A percentile compares a stretch with the other conserved stretches of the same genome.
These are phyloP conservation scores for Masnerella sp. DNA, from an alignment of 2,888 invertebrate species.

Conservation along the genomic window DNA sequence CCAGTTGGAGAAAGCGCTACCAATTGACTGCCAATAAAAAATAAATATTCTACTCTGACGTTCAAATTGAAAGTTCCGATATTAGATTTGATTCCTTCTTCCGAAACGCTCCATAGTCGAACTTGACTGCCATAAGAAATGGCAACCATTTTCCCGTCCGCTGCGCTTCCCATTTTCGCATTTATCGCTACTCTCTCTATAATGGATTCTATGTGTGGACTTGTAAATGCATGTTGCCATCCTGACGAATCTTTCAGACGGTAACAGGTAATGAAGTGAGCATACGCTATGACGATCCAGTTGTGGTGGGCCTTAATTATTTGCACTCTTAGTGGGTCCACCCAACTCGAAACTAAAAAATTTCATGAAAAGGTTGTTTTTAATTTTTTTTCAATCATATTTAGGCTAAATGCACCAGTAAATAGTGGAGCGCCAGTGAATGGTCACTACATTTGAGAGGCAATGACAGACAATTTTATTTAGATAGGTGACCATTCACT, in stretches of 20 bases:
- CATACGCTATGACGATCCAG: constrained; percentile 97
- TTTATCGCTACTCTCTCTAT: constrained; percentile 96
- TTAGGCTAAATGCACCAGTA: no score
- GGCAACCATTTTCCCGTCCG: constrained; percentile 87
- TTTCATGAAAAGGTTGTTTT: no score
- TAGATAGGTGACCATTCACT: no score
- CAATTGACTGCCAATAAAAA: constrained; percentile 98
- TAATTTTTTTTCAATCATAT: not conserved
- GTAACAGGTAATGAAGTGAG: constrained; percentile 97
- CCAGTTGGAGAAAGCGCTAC: constrained; percentile 96
- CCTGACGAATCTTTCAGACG: constrained; percentile 96
- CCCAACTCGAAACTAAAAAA: constrained; percentile 84
- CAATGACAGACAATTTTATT: no score
- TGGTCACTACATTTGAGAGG: no score
- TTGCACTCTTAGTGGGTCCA: constrained; percentile 92
- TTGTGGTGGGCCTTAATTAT: constrained; percentile 98
- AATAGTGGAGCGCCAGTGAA: no score
- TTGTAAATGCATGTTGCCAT: constrained; percentile 97
- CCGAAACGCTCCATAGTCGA: constrained; percentile 88
- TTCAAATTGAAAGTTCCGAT: constrained; percentile 92
- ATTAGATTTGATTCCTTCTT: constrained; percentile 86
- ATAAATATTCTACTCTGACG: constrained; percentile 95
- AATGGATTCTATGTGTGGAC: constrained; percentile 91
- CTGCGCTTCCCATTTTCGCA: constrained; percentile 80
- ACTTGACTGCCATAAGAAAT: constrained; percentile 88